Evolutionary conservation across 2,113 vertebrate species (phyloP).

Genomic region (Myxocyprinus asiaticus): DNA sequence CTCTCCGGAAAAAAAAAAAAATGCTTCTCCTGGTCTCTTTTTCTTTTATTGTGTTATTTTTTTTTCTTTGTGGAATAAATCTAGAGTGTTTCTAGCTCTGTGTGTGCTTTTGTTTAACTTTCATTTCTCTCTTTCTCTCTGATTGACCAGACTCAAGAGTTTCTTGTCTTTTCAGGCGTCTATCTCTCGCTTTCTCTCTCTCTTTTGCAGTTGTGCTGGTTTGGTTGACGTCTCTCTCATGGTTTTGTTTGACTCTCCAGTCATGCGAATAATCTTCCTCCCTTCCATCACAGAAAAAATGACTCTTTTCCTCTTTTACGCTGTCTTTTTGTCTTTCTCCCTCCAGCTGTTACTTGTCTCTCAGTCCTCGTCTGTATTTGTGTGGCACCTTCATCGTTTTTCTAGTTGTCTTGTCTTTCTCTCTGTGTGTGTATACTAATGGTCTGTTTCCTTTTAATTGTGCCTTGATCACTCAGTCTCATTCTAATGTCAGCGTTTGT

Average conservation of each 20-base stretch:
- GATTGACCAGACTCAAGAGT: slow-evolving; percentile 77
- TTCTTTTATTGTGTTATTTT: slow-evolving; percentile 65
- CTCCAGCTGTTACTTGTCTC: slow-evolving; percentile 20
- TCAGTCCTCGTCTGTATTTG: not conserved
- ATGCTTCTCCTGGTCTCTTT: slow-evolving; percentile 60
- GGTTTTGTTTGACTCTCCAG: slow-evolving; percentile 64
- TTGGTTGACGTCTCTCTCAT: slow-evolving; percentile 63
- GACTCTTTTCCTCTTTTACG: slow-evolving; percentile 23
- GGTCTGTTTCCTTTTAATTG: slow-evolving; percentile 49
- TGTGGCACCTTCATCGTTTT: slow-evolving; percentile 6
- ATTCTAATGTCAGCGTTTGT: slow-evolving; percentile 17
- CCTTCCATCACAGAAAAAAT: slow-evolving; percentile 70
- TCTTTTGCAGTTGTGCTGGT: slow-evolving; percentile 64
- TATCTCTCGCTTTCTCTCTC: slow-evolving; percentile 46
- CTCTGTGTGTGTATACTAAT: slow-evolving; percentile 29
- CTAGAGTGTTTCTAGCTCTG: slow-evolving; percentile 46
- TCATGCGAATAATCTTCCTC: slow-evolving; percentile 74
- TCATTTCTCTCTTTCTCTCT: slow-evolving; percentile 65
- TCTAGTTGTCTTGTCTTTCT: not conserved
- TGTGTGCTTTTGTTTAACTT: slow-evolving; percentile 66
- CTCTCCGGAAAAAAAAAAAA: slow-evolving; percentile 35
- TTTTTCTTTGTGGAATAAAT: slow-evolving; percentile 65
- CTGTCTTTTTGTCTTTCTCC: too few species aligned
- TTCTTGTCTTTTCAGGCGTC: slow-evolving; percentile 79
- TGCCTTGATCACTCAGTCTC: not conserved